Base-by-base conservation (phyloP, 2,113 vertebrate genomes). In the Lota lota region DNA sequence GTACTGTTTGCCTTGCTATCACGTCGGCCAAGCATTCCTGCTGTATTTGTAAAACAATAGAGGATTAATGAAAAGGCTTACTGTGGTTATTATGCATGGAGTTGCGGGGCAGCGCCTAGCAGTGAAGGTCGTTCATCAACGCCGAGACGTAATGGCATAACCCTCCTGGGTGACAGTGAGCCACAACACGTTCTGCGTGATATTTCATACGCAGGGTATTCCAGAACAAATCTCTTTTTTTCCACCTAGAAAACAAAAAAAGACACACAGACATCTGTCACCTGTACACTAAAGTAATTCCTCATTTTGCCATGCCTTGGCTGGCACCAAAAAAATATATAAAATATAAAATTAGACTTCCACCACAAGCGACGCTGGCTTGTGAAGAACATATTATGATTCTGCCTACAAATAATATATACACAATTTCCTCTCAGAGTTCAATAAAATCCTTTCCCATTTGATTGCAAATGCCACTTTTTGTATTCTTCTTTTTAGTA, bases 21-120 rank as follows among this genome's bases (percentile, higher is more conserved):
- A 74, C 33, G 67, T 82, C 66, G 73, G 40, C 61, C 20, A 51
- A 77, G 74, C 77, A 61, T 74, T 61, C 67, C 17, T 1, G n/a
- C 21, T 74, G 65, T 64, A 50, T 67, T 78, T 69, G 62, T 68
- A 78, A 83, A 87, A 85, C 72, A 79, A 86, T 82, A 82, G 67
- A 58, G 71, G 82, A 82, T 80, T 83, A 86, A 83, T 89, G 73
- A 87, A 86, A 81, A 75, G 64, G 64, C 74, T 83, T 76, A 77
- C 72, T 77, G 61, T 72, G 77, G 79, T 66, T 65, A 67, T 81
- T 78, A 81, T 83, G 74, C 77, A 86, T 78, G 83, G 80, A 74
- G 78, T 86, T 79, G 69, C 63, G 78, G 74, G 79, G 84, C 75
- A 85, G 72, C 77, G 78, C 72, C 81, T 75, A 56, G 60, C 71